Base-by-base conservation (phyloP, 2,888 invertebrate species). In the Diogma glabrata region DNA sequence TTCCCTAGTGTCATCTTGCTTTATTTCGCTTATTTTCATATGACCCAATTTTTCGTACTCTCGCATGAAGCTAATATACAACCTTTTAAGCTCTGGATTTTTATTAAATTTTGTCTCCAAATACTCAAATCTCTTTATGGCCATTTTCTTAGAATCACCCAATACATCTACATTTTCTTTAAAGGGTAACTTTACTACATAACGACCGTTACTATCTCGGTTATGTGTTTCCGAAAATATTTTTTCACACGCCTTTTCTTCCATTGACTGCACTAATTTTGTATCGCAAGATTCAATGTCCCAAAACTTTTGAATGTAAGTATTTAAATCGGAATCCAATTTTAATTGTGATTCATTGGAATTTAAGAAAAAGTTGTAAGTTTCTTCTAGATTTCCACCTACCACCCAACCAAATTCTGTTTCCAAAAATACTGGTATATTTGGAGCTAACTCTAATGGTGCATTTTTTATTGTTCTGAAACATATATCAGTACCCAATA, bases 1-100 rank as follows among this genome's bases (percentile, higher is more conserved):
- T 3, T 12, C n/a, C 4, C 24, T 22, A 7, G 14, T 14, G 9
- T 38, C 17, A 16, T 6, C 19, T 38, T 38, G 36, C 16, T 38
- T 10, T 7, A 4, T 10, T 10, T 38, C 36, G 4, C 19, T 4
- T 19, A 52, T 46, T n/a, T 28, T 26, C 57, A 59, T 61, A 23
- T 60, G 58, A 40, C 52, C 53, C 49, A 57, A 40, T 4, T 47
- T n/a, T 14, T 49, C 24, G 26, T 60, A 59, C 47, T 59, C 57
- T 10, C 54, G 19, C 54, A 59, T 58, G 19, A 60, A 59, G 10
- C 54, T 17, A 10, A 28, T 16, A 49, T 60, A 60, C 43, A 57
- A 51, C 8, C 8, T 17, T 28, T 50, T 55, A 16, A 58, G 28
- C 30, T 48, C 22, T 10, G 52, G 48, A 26, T 57, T 45, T 23